Percentiles rank a stretch among this genome's conserved stretches.
These are phyloP conservation scores for Acanthacorydalis orientalis DNA, from an alignment of 2,888 invertebrate genomes.

Conservation along the genomic window DNA sequence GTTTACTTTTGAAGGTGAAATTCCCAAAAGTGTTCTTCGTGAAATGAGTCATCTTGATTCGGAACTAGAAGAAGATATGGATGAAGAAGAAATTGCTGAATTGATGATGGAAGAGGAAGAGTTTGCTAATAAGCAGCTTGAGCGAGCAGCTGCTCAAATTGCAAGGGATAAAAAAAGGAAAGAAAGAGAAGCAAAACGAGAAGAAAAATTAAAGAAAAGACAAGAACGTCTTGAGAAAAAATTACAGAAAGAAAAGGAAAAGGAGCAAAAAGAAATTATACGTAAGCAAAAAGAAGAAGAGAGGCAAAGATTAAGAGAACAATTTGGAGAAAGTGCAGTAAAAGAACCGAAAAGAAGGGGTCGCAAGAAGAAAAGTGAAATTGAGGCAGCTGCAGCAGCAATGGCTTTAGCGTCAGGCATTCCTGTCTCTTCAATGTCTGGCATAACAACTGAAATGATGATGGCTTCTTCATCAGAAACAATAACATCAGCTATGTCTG, in stretches of 20 bases:
- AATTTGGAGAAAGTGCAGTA: slow-evolving; percentile 14
- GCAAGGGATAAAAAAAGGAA: slow-evolving; percentile 37
- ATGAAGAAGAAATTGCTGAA: slow-evolving; percentile 22
- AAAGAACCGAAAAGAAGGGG: slow-evolving; percentile 23
- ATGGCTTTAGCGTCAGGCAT: neutral
- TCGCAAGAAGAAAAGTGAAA: slow-evolving; percentile 16
- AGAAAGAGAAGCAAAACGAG: slow-evolving; percentile 31
- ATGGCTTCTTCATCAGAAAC: too few species aligned
- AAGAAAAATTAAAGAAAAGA: slow-evolving; percentile 1
- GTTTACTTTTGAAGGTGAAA: slow-evolving; percentile 16
- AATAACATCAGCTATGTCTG: neutral
- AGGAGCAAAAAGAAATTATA: neutral
- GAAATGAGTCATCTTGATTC: slow-evolving; percentile 12
- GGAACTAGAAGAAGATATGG: slow-evolving; percentile 28
- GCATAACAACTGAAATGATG: neutral
- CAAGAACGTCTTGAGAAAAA: slow-evolving; percentile 28
- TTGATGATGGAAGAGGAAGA: slow-evolving; percentile 47
- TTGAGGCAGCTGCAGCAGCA: neutral
- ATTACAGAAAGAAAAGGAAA: slow-evolving; percentile 11
- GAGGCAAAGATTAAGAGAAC: neutral
- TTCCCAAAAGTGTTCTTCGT: slow-evolving; percentile 26
- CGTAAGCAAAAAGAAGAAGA: neutral
- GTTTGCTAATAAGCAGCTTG: slow-evolving; percentile 35
- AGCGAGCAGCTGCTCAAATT: slow-evolving; percentile 28
- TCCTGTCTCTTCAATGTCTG: slow-evolving; percentile 5